Percentiles rank a stretch among this genome's conserved stretches.
phyloP scores from a whole-genome alignment of 2,888 invertebrate species.

The Parelbella ahira region DNA sequence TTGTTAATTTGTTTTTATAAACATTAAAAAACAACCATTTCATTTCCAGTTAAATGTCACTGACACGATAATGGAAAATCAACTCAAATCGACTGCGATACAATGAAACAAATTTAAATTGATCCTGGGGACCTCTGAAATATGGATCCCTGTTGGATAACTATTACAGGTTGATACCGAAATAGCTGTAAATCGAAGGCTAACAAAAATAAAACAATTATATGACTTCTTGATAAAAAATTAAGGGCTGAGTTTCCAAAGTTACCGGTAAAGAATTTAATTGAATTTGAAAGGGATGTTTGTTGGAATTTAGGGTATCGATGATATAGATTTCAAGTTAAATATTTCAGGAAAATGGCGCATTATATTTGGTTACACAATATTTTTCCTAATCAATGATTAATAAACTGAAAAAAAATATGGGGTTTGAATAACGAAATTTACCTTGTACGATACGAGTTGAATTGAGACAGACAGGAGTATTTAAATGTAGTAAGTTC shows the following conservation, averaged over 20 bases:
- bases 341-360: no score
- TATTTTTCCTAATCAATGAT: no score
- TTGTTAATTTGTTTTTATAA: no score
- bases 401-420: no score
- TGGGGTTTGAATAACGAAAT: no score
- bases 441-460: no score
- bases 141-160: slow-evolving; percentile 47
- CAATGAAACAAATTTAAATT: slow-evolving; percentile 61
- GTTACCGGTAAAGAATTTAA: slow-evolving; percentile 7
- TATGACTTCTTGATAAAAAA: slow-evolving; percentile 24
- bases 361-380: no score
- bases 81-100: slow-evolving; percentile 46
- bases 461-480: no score
- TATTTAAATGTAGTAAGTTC: no score
- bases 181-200: slow-evolving; percentile 16
- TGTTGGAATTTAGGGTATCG: slow-evolving; percentile 2
- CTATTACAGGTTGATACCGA: slow-evolving; percentile 42
- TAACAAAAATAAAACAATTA: slow-evolving; percentile 28
- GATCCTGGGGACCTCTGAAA: slow-evolving; percentile 49
- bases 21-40: no score
- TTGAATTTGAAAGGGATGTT: slow-evolving; percentile 22
- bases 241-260: slow-evolving; percentile 20
- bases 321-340: no score
- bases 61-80: slow-evolving; percentile 44
- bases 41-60: slow-evolving; percentile 46